A percentile compares a stretch with the other conserved stretches of the same genome.
Evolutionary conservation across 2,888 invertebrate species (phyloP).

Genomic region (Leptinotarsa peninsularis): DNA sequence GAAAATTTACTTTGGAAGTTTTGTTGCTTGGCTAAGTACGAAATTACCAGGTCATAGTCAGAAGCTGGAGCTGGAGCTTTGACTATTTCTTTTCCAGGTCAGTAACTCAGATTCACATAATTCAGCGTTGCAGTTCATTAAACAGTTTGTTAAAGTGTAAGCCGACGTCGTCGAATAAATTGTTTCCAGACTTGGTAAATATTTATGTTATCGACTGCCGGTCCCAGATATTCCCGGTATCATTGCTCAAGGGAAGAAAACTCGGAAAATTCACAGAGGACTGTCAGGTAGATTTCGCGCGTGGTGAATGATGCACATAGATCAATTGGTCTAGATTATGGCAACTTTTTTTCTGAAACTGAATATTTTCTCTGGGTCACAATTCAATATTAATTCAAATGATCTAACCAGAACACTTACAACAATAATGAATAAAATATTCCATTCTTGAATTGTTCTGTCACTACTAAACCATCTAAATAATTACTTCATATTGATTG

Average conservation of each 20-base stretch:
- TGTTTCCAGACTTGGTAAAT: conserved; percentile 30
- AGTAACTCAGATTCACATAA: background rate
- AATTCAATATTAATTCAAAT: no score
- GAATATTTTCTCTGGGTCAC: no score
- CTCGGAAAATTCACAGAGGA: conserved; percentile 5
- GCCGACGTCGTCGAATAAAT: conserved; percentile 22
- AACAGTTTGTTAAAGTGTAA: conserved; percentile 25
- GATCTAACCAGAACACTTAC: no score
- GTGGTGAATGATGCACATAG: background rate
- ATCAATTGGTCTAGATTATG: conserved; percentile 14
- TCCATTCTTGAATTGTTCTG: no score
- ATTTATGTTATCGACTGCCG: conserved; percentile 38
- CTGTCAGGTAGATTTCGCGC: conserved; percentile 12
- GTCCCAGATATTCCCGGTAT: conserved; percentile 22
- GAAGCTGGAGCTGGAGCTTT: background rate
- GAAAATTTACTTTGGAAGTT: no score
- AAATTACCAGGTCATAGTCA: background rate
- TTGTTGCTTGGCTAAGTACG: background rate
- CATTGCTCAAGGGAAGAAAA: conserved; percentile 11
- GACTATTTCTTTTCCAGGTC: background rate
- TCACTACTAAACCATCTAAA: no score
- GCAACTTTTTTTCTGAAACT: no score
- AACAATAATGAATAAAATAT: no score
- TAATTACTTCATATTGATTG: no score
- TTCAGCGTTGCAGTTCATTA: conserved; percentile 27